Evolutionary conservation across 2,888 invertebrate species (phyloP).

Genomic region (Diaprepes abbreviatus): DNA sequence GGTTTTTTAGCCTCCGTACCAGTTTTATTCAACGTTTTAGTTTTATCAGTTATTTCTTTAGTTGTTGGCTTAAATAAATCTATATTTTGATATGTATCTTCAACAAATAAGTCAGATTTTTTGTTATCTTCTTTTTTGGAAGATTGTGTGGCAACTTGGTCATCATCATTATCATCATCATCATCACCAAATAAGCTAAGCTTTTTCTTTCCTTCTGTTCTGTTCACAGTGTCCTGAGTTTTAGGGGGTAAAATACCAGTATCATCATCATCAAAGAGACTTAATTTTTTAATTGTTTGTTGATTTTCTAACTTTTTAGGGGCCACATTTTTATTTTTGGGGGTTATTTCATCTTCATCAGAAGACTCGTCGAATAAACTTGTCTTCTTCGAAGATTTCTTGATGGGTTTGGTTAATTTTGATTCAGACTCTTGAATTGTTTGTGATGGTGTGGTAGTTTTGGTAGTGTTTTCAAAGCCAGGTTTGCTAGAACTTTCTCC

Average conservation of each 20-base stretch:
- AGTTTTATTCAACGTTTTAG: not conserved
- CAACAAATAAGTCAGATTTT: constrained; percentile 49
- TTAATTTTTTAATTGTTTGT: constrained; percentile 1
- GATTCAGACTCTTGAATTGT: not conserved
- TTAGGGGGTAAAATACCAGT: not conserved
- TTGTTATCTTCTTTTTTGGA: not conserved
- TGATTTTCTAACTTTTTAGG: not conserved
- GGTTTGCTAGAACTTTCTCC: constrained; percentile 11
- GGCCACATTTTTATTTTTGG: not conserved
- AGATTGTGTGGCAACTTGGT: not conserved
- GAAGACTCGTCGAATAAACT: constrained; percentile 44
- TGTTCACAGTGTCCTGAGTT: constrained; percentile 13
- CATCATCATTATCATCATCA: not conserved
- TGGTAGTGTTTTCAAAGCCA: not conserved
- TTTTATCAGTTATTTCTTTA: constrained; percentile 8
- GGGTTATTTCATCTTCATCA: constrained; percentile 19
- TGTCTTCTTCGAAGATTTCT: constrained; percentile 22
- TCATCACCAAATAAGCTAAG: constrained; percentile 60
- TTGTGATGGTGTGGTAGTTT: not conserved
- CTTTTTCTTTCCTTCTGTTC: constrained; percentile 46
- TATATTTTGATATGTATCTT: constrained; percentile 27
- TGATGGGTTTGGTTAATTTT: not conserved
- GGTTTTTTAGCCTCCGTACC: not conserved
- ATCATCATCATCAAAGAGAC: constrained; percentile 34
- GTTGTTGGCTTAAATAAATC: constrained; percentile 32